Evolutionary conservation across 2,113 vertebrate genomes (phyloP).

Genomic region (Trinectes maculatus): DNA sequence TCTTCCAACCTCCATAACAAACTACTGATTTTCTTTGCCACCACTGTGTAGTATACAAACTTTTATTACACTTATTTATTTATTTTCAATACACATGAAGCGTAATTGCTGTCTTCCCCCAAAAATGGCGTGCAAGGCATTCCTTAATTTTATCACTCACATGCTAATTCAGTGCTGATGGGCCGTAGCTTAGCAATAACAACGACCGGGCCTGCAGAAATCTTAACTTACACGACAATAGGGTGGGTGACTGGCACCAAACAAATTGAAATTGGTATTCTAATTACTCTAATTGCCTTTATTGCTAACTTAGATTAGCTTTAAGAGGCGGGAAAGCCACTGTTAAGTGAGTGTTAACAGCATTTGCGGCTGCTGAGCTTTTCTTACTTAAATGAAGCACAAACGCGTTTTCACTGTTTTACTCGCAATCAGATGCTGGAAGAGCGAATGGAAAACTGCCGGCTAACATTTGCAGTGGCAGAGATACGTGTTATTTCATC

Average conservation of each 20-base stretch:
- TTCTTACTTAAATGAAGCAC: conserved; percentile 56
- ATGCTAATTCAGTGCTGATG: conserved; percentile 60
- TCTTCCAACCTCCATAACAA: neutral
- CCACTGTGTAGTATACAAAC: neutral
- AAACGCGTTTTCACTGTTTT: conserved; percentile 38
- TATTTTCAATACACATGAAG: neutral
- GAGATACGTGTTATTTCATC: conserved; percentile 35
- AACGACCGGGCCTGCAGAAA: conserved; percentile 45
- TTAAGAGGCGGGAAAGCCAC: conserved; percentile 23
- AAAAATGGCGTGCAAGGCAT: neutral
- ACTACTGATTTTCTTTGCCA: neutral
- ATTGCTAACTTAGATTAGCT: conserved; percentile 38
- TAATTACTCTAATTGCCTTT: conserved; percentile 43
- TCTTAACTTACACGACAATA: conserved; percentile 61
- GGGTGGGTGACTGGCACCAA: conserved; percentile 49
- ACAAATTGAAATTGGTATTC: conserved; percentile 59
- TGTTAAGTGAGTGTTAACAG: conserved; percentile 40
- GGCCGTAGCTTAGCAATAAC: conserved; percentile 47
- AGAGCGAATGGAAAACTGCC: conserved; percentile 35
- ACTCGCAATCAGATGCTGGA: conserved; percentile 53
- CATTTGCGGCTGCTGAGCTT: conserved; percentile 41
- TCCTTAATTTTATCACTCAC: conserved; percentile 33
- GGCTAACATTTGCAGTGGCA: conserved; percentile 35
- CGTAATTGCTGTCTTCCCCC: neutral
- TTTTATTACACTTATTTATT: neutral